Evolutionary conservation across 2,113 vertebrate species (phyloP).

Genomic region (Sminthopsis crassicaudata): DNA sequence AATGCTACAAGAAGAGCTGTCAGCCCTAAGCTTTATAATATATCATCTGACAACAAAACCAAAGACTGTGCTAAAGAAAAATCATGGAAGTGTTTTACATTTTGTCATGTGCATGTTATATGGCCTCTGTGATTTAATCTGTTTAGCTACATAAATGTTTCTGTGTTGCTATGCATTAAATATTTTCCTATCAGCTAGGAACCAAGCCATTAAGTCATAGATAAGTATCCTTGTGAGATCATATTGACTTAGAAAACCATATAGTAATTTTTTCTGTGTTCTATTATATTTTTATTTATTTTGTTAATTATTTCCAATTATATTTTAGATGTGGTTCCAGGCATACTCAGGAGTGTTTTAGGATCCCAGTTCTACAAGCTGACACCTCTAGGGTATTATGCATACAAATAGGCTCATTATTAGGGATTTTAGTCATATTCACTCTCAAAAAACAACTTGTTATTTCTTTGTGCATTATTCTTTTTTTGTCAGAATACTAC

Average conservation of each 20-base stretch:
- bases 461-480: neutral
- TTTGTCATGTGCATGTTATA: neutral
- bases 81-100: neutral
- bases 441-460: neutral
- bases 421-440: neutral
- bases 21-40: neutral
- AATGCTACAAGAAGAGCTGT: neutral
- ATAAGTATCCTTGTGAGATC: neutral
- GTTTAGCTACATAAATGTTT: neutral
- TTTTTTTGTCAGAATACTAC: neutral
- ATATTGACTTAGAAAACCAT: neutral
- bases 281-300: neutral
- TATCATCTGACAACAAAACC: neutral
- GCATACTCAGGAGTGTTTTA: neutral
- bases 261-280: neutral
- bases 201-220: neutral
- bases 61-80: neutral
- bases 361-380: neutral
- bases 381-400: neutral
- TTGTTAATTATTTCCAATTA: neutral
- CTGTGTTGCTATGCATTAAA: neutral
- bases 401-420: neutral
- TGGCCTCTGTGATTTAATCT: neutral
- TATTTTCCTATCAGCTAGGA: neutral
- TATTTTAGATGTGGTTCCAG: neutral